Evolutionary conservation across 2,888 invertebrate species (phyloP).

Genomic region (Cantharis lateralis): DNA sequence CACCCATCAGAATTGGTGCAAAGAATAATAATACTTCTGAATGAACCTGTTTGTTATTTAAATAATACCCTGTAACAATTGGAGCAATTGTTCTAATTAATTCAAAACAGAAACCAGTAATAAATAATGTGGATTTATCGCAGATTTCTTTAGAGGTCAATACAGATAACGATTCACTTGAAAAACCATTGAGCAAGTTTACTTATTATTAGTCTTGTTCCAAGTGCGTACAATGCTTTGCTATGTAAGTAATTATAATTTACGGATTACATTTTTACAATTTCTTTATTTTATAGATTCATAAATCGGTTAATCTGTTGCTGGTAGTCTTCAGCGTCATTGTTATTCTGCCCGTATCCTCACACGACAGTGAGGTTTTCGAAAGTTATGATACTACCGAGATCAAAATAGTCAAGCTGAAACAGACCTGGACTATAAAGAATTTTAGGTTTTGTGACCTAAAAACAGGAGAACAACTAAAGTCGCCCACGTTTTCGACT

Average conservation of each 20-base stretch:
- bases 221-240: background rate
- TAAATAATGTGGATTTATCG: too few species aligned
- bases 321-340: background rate
- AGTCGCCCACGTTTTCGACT: conserved; percentile 99
- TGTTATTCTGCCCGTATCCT: background rate
- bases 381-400: conserved; percentile 48
- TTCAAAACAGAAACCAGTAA: too few species aligned
- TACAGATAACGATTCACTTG: too few species aligned
- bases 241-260: background rate
- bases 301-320: background rate
- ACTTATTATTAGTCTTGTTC: background rate
- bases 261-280: too few species aligned
- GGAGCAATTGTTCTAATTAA: too few species aligned
- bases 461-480: conserved; percentile 99
- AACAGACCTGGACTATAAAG: conserved; percentile 99
- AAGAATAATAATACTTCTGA: too few species aligned
- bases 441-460: conserved; percentile 99
- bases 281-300: background rate
- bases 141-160: too few species aligned
- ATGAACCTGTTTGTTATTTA: too few species aligned
- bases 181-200: too few species aligned
- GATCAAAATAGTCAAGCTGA: conserved; percentile 99
- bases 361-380: background rate
- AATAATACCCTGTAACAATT: too few species aligned
- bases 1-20: too few species aligned